Base-by-base conservation (phyloP, 2,113 vertebrate species). In the Acrocephalus arundinaceus region DNA sequence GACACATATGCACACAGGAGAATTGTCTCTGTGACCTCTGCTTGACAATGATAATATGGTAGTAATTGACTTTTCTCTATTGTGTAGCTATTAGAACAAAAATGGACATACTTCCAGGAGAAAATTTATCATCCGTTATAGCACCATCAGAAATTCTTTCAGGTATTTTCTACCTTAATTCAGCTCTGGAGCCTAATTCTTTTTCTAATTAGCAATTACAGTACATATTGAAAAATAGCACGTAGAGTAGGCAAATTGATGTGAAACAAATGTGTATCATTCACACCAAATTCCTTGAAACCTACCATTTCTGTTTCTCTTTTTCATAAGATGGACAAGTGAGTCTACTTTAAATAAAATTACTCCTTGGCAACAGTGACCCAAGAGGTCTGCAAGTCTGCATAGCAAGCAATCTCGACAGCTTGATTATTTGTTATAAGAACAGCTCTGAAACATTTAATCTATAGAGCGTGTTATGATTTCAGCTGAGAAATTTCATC, bases 401-500 rank as follows among this genome's bases (percentile, higher is more conserved):
- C 89, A 81, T 88, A 68, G 61, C 39, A 85, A 96, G 74, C 80
- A 87, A 54, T 87, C 91, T 92, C 3, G 10, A 94, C 89, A 89
- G 74, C 61, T 96, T 94, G 95, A 94, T 95, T 94, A 94, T 94
- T 94, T 96, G 79, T 91, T 89, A 54, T 54, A 89, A 92, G 80
- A 96, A 83, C 41, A 81, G 84, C 46, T 84, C 86, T 87, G 86
- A 92, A 95, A 84, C 87, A 31, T 87, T 91, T 93, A 94, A 93
- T 93, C 94, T 62, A 63, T 91, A 79, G 65, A 90, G 52, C 0
- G 0, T 41, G 33, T 67, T 70, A 57, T 45, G 63, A 82, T 95
- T 96, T 96, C 94, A 93, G 76, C 73, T 37, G 76, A 90, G 87
- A 92, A 95, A 90, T 88, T 93, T 88, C 41, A 85, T 80, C 66